Evolutionary conservation across 2,113 vertebrate species (phyloP).

Genomic region (Chitala chitala): DNA sequence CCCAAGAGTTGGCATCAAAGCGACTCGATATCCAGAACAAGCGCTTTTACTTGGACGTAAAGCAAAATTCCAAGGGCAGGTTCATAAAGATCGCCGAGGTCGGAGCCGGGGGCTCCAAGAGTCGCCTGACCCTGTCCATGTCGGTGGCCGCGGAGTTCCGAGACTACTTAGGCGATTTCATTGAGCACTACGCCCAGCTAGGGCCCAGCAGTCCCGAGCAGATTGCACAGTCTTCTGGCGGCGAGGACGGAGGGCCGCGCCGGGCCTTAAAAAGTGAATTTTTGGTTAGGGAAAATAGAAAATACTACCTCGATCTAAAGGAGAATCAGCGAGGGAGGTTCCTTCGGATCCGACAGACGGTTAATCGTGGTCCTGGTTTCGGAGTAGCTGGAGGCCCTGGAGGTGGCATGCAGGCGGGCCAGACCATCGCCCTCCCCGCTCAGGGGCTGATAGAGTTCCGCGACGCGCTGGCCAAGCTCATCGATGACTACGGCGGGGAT

Average conservation of each 20-base stretch:
- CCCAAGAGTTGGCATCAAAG: constrained; percentile 84
- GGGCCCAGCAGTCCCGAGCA: constrained; percentile 88
- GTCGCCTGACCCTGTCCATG: constrained; percentile 90
- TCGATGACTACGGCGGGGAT: constrained; percentile 90
- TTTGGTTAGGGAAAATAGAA: constrained; percentile 81
- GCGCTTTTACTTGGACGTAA: constrained; percentile 85
- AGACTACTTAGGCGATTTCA: constrained; percentile 85
- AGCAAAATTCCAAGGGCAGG: constrained; percentile 86
- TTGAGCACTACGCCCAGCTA: constrained; percentile 87
- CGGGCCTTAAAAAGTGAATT: constrained; percentile 85
- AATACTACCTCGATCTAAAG: constrained; percentile 89
- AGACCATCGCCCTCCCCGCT: constrained; percentile 88
- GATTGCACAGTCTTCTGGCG: constrained; percentile 77
- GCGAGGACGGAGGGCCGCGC: constrained; percentile 73
- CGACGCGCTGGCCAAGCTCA: constrained; percentile 86
- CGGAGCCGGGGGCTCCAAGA: constrained; percentile 86
- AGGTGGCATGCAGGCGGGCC: constrained; percentile 78
- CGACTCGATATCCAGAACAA: constrained; percentile 87
- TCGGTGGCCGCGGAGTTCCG: constrained; percentile 89
- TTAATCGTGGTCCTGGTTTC: constrained; percentile 79
- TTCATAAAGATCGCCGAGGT: constrained; percentile 97
- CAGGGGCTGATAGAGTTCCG: constrained; percentile 95
- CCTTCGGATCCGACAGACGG: constrained; percentile 79
- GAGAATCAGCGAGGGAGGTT: constrained; percentile 87
- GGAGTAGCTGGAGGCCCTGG: constrained; percentile 67